Conservation (phyloP, 2,113 vertebrate species). For the Paramormyrops kingsleyae region DNA sequence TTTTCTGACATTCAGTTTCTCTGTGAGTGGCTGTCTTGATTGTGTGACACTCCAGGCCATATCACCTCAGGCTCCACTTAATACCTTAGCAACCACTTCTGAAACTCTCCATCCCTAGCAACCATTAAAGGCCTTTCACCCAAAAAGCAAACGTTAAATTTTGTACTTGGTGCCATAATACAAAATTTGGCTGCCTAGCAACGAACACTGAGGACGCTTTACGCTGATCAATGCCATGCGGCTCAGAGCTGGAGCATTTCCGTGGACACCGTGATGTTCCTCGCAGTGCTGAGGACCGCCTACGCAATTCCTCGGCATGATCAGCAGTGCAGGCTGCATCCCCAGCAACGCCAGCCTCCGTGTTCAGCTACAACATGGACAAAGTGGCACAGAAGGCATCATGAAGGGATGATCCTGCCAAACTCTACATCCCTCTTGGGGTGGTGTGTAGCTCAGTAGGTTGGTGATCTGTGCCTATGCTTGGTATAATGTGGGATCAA, state of each 20-base stretch:
- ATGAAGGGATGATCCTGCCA: neutral
- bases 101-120: conserved; percentile 5
- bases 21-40: neutral
- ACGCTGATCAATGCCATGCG: neutral
- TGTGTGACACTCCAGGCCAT: neutral
- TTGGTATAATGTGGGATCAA: too few relatives aligned
- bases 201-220: neutral
- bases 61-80: conserved; percentile 5
- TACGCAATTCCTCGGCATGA: neutral
- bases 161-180: neutral
- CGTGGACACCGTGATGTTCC: neutral
- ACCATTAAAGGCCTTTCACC: neutral
- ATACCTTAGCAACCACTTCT: conserved; percentile 14
- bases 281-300: neutral
- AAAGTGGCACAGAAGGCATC: neutral
- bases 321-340: neutral
- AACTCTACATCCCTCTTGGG: neutral
- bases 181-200: conserved; percentile 7
- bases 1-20: neutral
- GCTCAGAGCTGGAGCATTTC: neutral
- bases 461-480: neutral
- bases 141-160: neutral
- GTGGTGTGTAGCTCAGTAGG: neutral
- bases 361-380: neutral
- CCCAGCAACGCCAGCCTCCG: neutral